Conservation (phyloP, 2,888 invertebrate genomes). For the Argynnis bischoffii region DNA sequence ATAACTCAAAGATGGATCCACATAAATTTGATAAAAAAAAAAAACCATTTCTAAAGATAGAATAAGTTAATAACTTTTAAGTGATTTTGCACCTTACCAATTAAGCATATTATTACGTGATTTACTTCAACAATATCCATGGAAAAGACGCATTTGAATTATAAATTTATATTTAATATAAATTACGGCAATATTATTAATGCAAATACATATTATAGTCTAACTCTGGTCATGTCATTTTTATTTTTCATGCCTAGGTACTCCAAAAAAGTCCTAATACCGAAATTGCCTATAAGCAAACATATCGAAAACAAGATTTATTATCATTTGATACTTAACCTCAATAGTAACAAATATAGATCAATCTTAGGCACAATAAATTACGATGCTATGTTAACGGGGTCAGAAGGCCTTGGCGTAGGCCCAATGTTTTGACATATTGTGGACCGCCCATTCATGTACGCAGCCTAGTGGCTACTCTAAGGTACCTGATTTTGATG, state of each 20-base stretch:
- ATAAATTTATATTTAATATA: no score
- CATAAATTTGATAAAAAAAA: no score
- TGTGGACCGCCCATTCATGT: constrained; percentile 22
- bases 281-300: neutral
- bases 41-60: no score
- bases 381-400: constrained; percentile 29
- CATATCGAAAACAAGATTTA: neutral
- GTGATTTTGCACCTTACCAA: no score
- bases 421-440: constrained; percentile 34
- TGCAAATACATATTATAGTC: neutral
- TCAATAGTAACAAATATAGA: constrained; percentile 18
- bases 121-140: no score
- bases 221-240: neutral
- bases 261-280: neutral
- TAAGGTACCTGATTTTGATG: constrained; percentile 4
- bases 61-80: no score
- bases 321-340: constrained; percentile 3
- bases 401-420: constrained; percentile 31
- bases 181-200: no score
- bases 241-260: neutral
- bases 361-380: constrained; percentile 29
- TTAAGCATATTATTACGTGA: no score
- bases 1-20: no score
- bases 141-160: no score
- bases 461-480: constrained; percentile 16